Percentiles rank a stretch among this genome's conserved stretches.
These are phyloP conservation scores for Melanotaenia pygmaea DNA, from an alignment of 2,797 vertebrate species.

Conservation along the genomic window DNA sequence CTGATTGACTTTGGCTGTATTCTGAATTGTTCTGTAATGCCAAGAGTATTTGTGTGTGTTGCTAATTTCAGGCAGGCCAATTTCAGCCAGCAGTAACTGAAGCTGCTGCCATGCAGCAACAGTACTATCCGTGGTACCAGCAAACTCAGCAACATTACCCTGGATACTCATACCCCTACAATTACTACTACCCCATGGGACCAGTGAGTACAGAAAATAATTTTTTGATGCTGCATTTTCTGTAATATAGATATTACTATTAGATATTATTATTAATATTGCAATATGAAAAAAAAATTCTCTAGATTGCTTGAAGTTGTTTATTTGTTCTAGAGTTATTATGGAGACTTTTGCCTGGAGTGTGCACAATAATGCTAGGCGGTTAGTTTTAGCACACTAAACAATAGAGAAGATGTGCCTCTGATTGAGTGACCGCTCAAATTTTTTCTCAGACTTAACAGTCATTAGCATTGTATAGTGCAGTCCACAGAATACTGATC, in stretches of 20 bases:
- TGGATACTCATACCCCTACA: slow-evolving; percentile 88
- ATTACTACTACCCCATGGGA: slow-evolving; percentile 86
- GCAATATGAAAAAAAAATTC: background rate
- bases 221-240: background rate
- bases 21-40: slow-evolving; percentile 1
- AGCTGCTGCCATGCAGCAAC: slow-evolving; percentile 79
- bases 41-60: slow-evolving; percentile 9
- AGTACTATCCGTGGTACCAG: slow-evolving; percentile 88
- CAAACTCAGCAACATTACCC: slow-evolving; percentile 82
- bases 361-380: background rate
- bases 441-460: background rate
- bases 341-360: background rate
- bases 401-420: background rate
- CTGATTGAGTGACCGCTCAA: background rate
- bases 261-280: background rate
- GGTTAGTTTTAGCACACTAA: background rate
- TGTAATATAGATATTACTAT: background rate
- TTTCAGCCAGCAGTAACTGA: slow-evolving; percentile 83
- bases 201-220: slow-evolving; percentile 68
- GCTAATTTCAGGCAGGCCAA: slow-evolving; percentile 75
- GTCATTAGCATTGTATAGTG: too few species aligned
- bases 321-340: background rate
- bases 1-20: background rate
- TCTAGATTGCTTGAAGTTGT: background rate
- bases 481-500: too few species aligned